Conservation (phyloP, 2,797 vertebrate species). For the Xyrichtys novacula region DNA sequence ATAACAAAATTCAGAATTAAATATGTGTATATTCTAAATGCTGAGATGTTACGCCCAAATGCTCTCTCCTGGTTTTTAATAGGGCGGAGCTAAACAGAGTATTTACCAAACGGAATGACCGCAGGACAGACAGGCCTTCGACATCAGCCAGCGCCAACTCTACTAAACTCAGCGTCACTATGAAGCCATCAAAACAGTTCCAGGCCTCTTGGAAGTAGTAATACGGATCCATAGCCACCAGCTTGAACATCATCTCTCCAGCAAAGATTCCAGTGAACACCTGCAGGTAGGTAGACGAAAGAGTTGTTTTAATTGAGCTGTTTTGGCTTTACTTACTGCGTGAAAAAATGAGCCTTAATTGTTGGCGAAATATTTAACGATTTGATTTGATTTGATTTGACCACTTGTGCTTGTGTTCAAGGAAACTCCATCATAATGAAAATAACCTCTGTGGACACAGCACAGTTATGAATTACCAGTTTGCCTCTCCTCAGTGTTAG, state of each 20-base stretch:
- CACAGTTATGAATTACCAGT: slow-evolving; percentile 11
- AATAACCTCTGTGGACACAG: background rate
- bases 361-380: background rate
- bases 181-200: slow-evolving; percentile 99
- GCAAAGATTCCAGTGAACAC: slow-evolving; percentile 99
- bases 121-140: slow-evolving; percentile 96
- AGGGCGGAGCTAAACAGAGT: slow-evolving; percentile 11
- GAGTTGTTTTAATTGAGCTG: slow-evolving; percentile 18
- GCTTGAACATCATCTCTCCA: slow-evolving; percentile 98
- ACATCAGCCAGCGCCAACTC: slow-evolving; percentile 95
- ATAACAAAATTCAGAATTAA: no score
- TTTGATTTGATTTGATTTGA: no score
- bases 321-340: slow-evolving; percentile 9
- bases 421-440: background rate
- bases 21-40: background rate
- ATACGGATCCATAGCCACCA: slow-evolving; percentile 99
- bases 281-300: slow-evolving; percentile 78
- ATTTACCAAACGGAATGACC: slow-evolving; percentile 98
- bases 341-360: background rate
- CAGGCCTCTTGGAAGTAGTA: slow-evolving; percentile 99
- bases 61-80: background rate
- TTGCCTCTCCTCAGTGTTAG: background rate
- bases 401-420: background rate
- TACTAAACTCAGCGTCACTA: slow-evolving; percentile 98
- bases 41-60: background rate